phyloP scores from a whole-genome alignment of 2,113 vertebrate genomes.

The Dasyornis broadbenti region DNA sequence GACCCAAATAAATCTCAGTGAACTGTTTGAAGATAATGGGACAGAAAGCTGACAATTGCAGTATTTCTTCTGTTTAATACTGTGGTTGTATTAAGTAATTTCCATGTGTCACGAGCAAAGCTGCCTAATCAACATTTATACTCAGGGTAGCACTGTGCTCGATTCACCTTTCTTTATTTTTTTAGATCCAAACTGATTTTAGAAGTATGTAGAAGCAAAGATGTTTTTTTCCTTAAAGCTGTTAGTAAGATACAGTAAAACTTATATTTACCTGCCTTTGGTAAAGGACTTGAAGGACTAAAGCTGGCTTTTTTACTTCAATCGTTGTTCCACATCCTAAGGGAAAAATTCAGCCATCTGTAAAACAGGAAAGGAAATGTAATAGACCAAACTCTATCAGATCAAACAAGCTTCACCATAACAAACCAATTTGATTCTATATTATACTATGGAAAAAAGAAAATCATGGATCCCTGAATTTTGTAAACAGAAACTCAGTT shows the following conservation, averaged over 20 bases:
- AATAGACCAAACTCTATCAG: not conserved
- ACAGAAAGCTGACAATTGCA: not conserved
- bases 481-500: not conserved
- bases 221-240: not conserved
- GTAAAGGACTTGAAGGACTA: not conserved
- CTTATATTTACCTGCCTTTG: not conserved
- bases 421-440: not conserved
- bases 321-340: not conserved
- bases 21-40: not conserved
- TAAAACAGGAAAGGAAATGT: not conserved
- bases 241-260: not conserved
- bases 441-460: not conserved
- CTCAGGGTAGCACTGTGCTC: not conserved
- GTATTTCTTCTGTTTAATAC: not conserved
- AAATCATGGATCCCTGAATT: not conserved
- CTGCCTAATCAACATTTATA: not conserved
- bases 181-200: not conserved
- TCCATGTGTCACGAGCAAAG: not conserved
- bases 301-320: not conserved
- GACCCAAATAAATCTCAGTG: not conserved
- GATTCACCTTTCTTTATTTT: not conserved
- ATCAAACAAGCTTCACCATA: not conserved
- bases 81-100: not conserved
- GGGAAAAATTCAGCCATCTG: not conserved
- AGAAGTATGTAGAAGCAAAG: not conserved